phyloP scores from a whole-genome alignment of 2,797 vertebrate genomes.

The Sciaenops ocellatus region DNA sequence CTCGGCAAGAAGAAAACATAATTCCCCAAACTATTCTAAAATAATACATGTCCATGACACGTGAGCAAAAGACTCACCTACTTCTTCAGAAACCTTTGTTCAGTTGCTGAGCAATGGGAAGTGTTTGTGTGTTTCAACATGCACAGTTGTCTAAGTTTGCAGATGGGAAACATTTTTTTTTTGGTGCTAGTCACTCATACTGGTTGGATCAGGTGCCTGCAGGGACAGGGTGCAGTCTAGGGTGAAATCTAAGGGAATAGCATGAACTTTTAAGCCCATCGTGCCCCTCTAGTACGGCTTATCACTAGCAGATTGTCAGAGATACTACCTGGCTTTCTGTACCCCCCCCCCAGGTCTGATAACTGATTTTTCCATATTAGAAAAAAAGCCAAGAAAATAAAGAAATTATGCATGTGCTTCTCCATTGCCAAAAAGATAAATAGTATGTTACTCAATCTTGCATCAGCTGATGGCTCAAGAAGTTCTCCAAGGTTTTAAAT shows the following conservation, averaged over 20 bases:
- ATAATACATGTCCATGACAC: no score
- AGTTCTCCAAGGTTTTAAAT: constrained; percentile 45
- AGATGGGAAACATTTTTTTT: neutral
- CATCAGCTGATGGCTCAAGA: constrained; percentile 31
- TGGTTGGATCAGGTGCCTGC: neutral
- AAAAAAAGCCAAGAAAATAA: neutral
- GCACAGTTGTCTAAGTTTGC: neutral
- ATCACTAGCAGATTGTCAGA: constrained; percentile 2
- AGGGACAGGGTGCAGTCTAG: neutral
- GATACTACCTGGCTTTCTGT: constrained; percentile 2
- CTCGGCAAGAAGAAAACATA: neutral
- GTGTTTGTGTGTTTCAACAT: neutral
- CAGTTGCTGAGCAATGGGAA: no score
- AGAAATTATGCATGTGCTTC: constrained; percentile 22
- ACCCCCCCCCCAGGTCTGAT: neutral
- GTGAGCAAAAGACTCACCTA: no score
- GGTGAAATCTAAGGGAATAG: neutral
- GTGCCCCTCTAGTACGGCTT: neutral
- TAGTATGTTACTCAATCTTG: constrained; percentile 43
- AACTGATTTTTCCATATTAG: neutral
- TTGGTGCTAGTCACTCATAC: neutral
- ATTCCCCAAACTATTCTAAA: neutral
- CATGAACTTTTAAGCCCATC: neutral
- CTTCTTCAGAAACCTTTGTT: no score
- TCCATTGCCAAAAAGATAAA: constrained; percentile 1